Evolutionary conservation across 1,140 invertebrate species (phyloP), one percentile per base, ranked within the genome.

Genomic region (Brachionus calyciflorus): DNA sequence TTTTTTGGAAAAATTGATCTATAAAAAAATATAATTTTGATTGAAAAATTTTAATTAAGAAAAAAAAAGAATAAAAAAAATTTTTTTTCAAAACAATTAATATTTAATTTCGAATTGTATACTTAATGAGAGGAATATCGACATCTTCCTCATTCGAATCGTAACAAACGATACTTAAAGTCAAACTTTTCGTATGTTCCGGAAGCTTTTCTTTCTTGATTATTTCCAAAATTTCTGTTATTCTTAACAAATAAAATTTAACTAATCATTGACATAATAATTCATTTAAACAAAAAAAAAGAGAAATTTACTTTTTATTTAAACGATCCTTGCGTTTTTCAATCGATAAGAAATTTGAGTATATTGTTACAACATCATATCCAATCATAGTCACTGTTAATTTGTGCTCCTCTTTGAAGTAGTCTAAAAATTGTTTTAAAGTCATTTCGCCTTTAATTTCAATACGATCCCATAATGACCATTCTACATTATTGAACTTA

Each of bases 401-500:
- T 79, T 93, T 91, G 81, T 96, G 90, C 80, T 92, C 88, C 81
- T 87, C 87, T 83, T 96, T 91, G 86, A 99, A 98, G 84, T 96
- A 94, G 81, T 95, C 90, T 37, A 99, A 86, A 83, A 99, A 96
- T 83, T 98, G 90, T 80, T 91, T 88, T 17, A 99, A 85, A 0
- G 96, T 97, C 83, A 98, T 88, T 81, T 98, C 94, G 7, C 94
- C 95, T 63, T 91, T 87, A 0, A 99, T 90, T 83, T 98, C 96
- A 84, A 99, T 96, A 68, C 96, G 89, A 83, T 99, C 96, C 97
- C 97, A 99, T 9, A 99, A 87, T 0, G 95, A 98, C 90, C 95
- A 99, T 80, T 96, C 91, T 57, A 89, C 91, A 28, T 94, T 92
- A 82, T 96, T 93, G 83, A 96, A 98, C 81, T 87, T 79, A 69